Conservation (phyloP, 2,888 invertebrate species). For the Fragum sueziense region DNA sequence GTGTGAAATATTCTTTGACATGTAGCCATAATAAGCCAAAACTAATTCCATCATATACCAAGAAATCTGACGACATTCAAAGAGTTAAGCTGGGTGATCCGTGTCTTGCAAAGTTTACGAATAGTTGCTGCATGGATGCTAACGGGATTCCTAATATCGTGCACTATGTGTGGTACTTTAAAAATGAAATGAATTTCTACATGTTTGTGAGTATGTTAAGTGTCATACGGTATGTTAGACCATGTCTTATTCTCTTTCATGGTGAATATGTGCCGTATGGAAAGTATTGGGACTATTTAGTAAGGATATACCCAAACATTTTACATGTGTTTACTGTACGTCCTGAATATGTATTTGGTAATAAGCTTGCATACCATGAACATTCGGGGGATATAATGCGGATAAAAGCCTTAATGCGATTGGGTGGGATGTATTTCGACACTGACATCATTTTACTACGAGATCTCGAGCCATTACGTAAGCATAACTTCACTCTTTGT, state of each 20-base stretch:
- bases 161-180: too few species aligned
- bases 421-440: not conserved
- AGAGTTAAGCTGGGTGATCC: too few species aligned
- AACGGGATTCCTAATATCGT: too few species aligned
- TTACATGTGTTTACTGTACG: conserved; percentile 6
- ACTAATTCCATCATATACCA: too few species aligned
- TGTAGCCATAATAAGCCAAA: too few species aligned
- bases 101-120: too few species aligned
- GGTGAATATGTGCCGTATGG: conserved; percentile 17
- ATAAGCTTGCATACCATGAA: not conserved
- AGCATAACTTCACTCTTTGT: not conserved
- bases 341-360: conserved; percentile 2
- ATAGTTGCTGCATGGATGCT: too few species aligned
- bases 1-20: too few species aligned
- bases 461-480: not conserved
- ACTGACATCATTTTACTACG: not conserved
- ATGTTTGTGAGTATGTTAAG: conserved; percentile 24
- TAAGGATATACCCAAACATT: conserved; percentile 18
- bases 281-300: conserved; percentile 20
- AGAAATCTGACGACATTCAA: too few species aligned
- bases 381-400: conserved; percentile 33
- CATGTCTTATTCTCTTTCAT: conserved; percentile 28
- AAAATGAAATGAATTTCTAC: not conserved
- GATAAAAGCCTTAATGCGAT: conserved; percentile 16
- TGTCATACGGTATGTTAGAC: conserved; percentile 19